These are phyloP conservation scores for Lichenostomus cassidix DNA, from an alignment of 2,113 vertebrate genomes.

Conservation along the genomic window DNA sequence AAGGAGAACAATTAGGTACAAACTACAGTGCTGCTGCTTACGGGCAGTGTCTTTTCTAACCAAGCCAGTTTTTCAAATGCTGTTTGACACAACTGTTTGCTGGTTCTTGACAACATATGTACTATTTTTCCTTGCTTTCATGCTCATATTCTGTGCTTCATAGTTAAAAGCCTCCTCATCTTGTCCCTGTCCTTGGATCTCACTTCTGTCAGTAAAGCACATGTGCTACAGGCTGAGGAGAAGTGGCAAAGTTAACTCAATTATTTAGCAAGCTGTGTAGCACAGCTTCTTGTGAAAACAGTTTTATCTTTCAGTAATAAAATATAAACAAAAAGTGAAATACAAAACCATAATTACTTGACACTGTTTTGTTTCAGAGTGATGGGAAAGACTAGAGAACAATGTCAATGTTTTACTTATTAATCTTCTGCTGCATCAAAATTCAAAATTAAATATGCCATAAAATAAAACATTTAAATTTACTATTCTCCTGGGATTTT, in stretches of 20 bases:
- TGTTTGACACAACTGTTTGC: not conserved
- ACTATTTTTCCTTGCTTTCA: not conserved
- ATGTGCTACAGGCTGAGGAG: not conserved
- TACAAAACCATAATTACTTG: not conserved
- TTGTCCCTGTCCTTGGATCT: not conserved
- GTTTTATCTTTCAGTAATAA: not conserved
- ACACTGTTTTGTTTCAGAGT: not conserved
- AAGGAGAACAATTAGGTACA: not conserved
- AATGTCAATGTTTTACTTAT: not conserved
- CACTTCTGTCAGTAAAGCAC: not conserved
- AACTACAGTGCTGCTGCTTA: accelerated
- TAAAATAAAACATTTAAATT: not conserved
- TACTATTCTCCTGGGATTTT: not conserved
- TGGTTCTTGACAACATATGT: not conserved
- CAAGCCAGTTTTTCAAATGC: not conserved
- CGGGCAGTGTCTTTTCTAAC: not conserved
- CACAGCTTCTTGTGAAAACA: not conserved
- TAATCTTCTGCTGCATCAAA: not conserved
- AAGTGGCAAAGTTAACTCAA: not conserved
- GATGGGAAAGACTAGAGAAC: not conserved
- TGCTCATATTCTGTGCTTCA: not conserved
- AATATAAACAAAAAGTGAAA: not conserved
- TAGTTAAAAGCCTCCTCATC: not conserved
- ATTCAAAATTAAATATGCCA: not conserved
- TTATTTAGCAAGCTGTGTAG: not conserved